Evolutionary conservation across 1,140 invertebrate genomes (phyloP).

Genomic region (Drosophila mayri): DNA sequence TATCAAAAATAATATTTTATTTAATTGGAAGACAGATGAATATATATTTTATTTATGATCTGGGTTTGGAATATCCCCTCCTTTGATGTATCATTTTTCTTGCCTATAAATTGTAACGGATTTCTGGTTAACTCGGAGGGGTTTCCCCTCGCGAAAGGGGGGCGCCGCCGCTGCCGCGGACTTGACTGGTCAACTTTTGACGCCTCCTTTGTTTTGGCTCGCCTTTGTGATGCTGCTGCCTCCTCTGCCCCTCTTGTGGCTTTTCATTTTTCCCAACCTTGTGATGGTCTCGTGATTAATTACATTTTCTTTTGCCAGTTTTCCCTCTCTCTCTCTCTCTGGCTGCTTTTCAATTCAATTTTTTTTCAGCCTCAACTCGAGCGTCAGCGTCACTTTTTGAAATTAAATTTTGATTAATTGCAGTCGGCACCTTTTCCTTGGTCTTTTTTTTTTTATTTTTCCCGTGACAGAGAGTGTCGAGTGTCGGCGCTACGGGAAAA

Average conservation of each 20-base stretch:
- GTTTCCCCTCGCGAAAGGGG: constrained; percentile 9
- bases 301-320: constrained; percentile 76
- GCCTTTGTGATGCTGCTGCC: constrained; percentile 15
- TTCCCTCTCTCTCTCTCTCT: constrained; percentile 23
- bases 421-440: constrained; percentile 74
- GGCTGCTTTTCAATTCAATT: constrained; percentile 74
- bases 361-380: constrained; percentile 56
- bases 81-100: constrained; percentile 23
- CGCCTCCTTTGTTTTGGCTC: constrained; percentile 42
- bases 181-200: constrained; percentile 39
- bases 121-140: constrained; percentile 34
- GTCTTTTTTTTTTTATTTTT: constrained; percentile 2
- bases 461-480: constrained; percentile 25
- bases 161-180: constrained; percentile 20
- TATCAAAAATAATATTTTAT: too few relatives aligned
- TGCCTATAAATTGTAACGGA: constrained; percentile 47
- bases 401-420: constrained; percentile 83
- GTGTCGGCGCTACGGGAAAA: constrained; percentile 75
- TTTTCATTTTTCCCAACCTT: constrained; percentile 45
- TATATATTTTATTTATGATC: too few relatives aligned
- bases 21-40: too few relatives aligned
- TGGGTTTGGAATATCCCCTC: background rate
- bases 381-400: constrained; percentile 67
- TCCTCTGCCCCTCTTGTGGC: constrained; percentile 11
- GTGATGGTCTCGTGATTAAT: constrained; percentile 71